Evolutionary conservation across 2,888 invertebrate species (phyloP).

Genomic region (Uloborus plumipes): DNA sequence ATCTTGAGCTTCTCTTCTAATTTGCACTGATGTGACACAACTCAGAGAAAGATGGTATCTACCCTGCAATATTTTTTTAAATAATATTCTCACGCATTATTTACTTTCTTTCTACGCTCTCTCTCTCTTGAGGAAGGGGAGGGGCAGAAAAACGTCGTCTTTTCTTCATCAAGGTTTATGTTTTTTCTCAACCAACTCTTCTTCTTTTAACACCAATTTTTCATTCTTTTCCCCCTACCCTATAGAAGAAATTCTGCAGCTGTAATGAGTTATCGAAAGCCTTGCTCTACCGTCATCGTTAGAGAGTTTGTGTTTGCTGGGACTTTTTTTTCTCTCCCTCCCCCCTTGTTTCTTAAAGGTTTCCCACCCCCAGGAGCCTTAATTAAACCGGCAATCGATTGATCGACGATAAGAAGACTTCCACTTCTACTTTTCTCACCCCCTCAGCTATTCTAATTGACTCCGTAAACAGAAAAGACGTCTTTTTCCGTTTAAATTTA

Average conservation of each 20-base stretch:
- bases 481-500: conserved; percentile 50
- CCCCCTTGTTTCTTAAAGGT: too few species aligned
- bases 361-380: neutral
- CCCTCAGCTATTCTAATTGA: conserved; percentile 42
- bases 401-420: conserved; percentile 57
- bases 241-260: conserved; percentile 31
- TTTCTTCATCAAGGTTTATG: conserved; percentile 56
- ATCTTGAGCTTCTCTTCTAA: conserved; percentile 58
- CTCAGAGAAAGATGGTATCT: conserved; percentile 53
- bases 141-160: conserved; percentile 24
- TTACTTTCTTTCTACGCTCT: conserved; percentile 48
- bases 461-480: conserved; percentile 19
- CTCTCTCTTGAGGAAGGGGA: neutral
- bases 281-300: conserved; percentile 35
- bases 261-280: conserved; percentile 63
- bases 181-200: conserved; percentile 11
- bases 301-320: conserved; percentile 13
- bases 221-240: conserved; percentile 24
- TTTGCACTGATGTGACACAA: conserved; percentile 61
- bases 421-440: conserved; percentile 15
- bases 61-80: conserved; percentile 49
- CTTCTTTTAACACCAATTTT: conserved; percentile 38
- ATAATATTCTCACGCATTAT: conserved; percentile 63
- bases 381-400: conserved; percentile 58
- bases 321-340: conserved; percentile 24